These are phyloP conservation scores for Lasioglossum baleicum DNA, from an alignment of 1,140 invertebrate genomes.

Conservation along the genomic window DNA sequence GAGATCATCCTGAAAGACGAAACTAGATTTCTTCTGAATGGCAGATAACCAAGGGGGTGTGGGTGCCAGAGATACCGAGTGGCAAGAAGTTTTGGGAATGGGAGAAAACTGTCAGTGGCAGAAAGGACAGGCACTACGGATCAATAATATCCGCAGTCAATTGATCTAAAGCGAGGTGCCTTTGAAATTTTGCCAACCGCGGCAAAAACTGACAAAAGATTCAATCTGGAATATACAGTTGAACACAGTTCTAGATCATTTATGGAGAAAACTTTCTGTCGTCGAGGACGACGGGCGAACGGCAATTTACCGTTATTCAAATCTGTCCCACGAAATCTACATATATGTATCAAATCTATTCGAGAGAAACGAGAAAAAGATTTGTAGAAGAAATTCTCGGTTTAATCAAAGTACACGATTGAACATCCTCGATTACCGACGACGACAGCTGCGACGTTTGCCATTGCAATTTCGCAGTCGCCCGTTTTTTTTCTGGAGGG, in stretches of 20 bases:
- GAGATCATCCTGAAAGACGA: slow-evolving; percentile 26
- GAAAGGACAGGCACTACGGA: slow-evolving; percentile 28
- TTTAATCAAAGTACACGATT: neutral
- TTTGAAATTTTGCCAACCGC: slow-evolving; percentile 58
- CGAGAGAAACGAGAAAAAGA: no score
- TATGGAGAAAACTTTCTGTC: neutral
- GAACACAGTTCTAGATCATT: neutral
- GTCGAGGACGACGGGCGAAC: neutral
- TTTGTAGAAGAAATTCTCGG: neutral
- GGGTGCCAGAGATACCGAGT: neutral
- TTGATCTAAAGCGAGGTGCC: slow-evolving; percentile 60
- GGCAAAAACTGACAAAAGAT: slow-evolving; percentile 14
- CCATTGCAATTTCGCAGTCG: neutral
- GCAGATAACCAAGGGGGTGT: neutral
- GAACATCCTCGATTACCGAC: no score
- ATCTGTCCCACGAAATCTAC: no score
- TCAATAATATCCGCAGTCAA: slow-evolving; percentile 60
- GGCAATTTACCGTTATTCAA: neutral
- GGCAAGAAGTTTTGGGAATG: neutral
- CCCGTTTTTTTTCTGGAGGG: neutral
- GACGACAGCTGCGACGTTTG: neutral
- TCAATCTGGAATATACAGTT: neutral
- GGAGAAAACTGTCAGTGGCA: slow-evolving; percentile 48
- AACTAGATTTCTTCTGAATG: slow-evolving; percentile 23
- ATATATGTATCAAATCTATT: no score